phyloP scores from a whole-genome alignment of 2,113 vertebrate genomes.

The Proterorhinus semilunaris region DNA sequence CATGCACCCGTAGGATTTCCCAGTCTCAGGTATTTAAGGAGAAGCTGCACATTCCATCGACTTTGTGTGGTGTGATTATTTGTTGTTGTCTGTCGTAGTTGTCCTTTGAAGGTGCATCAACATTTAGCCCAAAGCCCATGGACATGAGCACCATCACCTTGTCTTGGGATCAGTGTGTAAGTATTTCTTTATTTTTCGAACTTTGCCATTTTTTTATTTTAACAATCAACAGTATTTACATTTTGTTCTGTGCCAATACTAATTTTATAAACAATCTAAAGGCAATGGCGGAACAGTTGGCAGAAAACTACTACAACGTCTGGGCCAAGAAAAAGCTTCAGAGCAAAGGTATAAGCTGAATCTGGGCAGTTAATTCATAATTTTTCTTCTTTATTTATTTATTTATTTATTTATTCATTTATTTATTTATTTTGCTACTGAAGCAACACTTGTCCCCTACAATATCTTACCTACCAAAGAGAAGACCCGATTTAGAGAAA shows the following conservation, averaged over 20 bases:
- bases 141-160: conserved; percentile 93
- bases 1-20: conserved; percentile 82
- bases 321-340: conserved; percentile 93
- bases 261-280: conserved; percentile 42
- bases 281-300: conserved; percentile 94
- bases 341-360: conserved; percentile 82
- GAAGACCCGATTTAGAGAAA: conserved; percentile 87
- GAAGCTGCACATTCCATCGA: too few species aligned
- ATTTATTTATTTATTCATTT: not conserved
- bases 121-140: conserved; percentile 88
- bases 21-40: conserved; percentile 84
- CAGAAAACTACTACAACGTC: conserved; percentile 93
- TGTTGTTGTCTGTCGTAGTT: conserved; percentile 31
- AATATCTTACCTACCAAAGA: conserved; percentile 88
- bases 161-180: conserved; percentile 90
- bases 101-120: conserved; percentile 70
- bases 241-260: not conserved
- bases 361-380: not conserved
- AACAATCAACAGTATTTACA: not conserved
- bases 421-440: conserved; percentile 50
- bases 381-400: not conserved
- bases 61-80: not conserved
- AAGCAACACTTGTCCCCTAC: conserved; percentile 86
- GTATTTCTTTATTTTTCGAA: conserved; percentile 45
- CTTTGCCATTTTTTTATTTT: not conserved